Conservation (phyloP, 2,888 invertebrate species). For the Diarsia brunnea region DNA sequence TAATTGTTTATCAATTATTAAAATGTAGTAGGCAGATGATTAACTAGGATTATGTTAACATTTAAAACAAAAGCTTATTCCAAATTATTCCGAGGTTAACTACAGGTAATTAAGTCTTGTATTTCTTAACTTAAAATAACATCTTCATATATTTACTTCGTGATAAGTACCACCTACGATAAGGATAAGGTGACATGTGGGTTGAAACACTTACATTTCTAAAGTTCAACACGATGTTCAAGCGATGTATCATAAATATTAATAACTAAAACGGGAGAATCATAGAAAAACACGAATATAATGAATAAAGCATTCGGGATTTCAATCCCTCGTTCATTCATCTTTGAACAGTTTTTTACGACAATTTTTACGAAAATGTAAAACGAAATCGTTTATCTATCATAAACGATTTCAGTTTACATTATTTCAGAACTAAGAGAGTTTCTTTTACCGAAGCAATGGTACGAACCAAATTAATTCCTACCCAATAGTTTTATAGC, state of each 20-base stretch:
- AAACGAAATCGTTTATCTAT: too few relatives aligned
- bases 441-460: not conserved
- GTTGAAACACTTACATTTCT: not conserved
- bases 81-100: constrained; percentile 5
- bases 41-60: not conserved
- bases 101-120: not conserved
- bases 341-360: constrained; percentile 14
- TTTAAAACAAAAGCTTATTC: not conserved
- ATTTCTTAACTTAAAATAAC: constrained; percentile 16
- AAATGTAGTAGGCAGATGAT: not conserved
- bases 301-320: constrained; percentile 32
- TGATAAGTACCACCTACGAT: not conserved
- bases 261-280: constrained; percentile 12
- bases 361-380: too few relatives aligned
- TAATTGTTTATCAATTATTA: too few relatives aligned
- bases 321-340: constrained; percentile 42
- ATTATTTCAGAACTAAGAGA: not conserved
- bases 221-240: constrained; percentile 11
- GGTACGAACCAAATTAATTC: constrained; percentile 26
- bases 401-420: constrained; percentile 1
- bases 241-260: constrained; percentile 24
- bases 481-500: constrained; percentile 19
- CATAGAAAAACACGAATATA: constrained; percentile 27
- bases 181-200: constrained; percentile 1
- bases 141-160: not conserved